Percentiles rank a stretch among this genome's conserved stretches.
phyloP scores from a whole-genome alignment of 2,888 invertebrate genomes.

The Axea sp. region DNA sequence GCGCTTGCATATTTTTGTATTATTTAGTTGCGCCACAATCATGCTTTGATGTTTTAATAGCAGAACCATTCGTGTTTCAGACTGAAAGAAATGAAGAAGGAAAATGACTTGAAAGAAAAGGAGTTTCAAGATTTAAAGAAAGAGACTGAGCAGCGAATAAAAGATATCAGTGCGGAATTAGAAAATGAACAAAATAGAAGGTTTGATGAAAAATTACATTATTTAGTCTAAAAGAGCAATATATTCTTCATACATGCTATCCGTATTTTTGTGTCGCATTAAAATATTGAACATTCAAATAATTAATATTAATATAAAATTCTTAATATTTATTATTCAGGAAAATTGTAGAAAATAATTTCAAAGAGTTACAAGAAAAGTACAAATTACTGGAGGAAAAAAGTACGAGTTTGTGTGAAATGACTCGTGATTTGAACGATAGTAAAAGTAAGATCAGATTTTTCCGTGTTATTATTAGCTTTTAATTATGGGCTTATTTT shows the following conservation, averaged over 20 bases:
- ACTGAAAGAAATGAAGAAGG: constrained; percentile 28
- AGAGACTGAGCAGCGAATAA: background rate
- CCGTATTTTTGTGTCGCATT: no score
- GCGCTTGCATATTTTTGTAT: background rate
- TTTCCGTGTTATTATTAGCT: no score
- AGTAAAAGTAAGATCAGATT: no score
- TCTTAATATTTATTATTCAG: background rate
- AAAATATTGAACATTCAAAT: no score
- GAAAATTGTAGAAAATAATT: background rate
- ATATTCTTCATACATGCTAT: no score
- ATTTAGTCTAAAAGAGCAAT: background rate
- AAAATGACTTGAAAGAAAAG: constrained; percentile 14
- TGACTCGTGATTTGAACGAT: constrained; percentile 9
- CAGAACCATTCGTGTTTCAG: constrained; percentile 3
- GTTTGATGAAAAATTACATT: no score
- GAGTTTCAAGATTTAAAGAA: constrained; percentile 10
- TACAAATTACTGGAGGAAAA: constrained; percentile 29
- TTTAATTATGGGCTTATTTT: no score
- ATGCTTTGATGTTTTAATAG: background rate
- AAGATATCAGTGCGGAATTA: background rate
- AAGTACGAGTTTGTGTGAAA: constrained; percentile 21
- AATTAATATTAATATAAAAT: background rate
- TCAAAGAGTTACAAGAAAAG: constrained; percentile 12
- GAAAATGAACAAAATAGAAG: constrained; percentile 13
- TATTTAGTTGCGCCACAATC: background rate